Evolutionary conservation across 2,888 invertebrate genomes (phyloP).

Genomic region (Exocentrus adspersus): DNA sequence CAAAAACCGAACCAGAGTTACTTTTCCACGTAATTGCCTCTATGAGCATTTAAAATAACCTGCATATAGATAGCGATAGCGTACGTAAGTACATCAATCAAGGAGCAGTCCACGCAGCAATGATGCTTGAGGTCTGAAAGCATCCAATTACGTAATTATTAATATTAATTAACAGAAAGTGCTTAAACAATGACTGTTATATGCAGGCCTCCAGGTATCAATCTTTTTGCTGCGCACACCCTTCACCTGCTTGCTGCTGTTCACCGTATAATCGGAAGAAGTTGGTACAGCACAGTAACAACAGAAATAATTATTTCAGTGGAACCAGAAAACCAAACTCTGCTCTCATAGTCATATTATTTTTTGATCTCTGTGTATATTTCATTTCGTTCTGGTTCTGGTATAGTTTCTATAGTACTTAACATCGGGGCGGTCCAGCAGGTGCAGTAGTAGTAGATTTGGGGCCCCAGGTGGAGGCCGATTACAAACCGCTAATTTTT

Average conservation of each 20-base stretch:
- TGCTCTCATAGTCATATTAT: too few relatives aligned
- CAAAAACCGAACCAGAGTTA: too few relatives aligned
- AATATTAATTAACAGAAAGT: slow-evolving; percentile 42
- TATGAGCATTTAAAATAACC: too few relatives aligned
- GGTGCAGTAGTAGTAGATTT: slow-evolving; percentile 54
- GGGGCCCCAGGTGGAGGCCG: slow-evolving; percentile 52
- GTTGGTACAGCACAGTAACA: too few relatives aligned
- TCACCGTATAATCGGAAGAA: slow-evolving; percentile 20
- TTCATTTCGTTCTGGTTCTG: slow-evolving; percentile 1
- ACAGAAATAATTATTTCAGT: too few relatives aligned
- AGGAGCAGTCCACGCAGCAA: too few relatives aligned
- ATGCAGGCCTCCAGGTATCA: slow-evolving; percentile 44
- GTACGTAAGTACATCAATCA: too few relatives aligned
- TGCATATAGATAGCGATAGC: too few relatives aligned
- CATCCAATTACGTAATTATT: slow-evolving; percentile 29
- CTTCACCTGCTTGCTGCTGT: slow-evolving; percentile 45
- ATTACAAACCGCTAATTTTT: slow-evolving; percentile 61
- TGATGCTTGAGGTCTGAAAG: not conserved
- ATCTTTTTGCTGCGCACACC: slow-evolving; percentile 46
- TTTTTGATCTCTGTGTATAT: too few relatives aligned
- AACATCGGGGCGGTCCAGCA: slow-evolving; percentile 42
- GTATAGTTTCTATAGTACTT: not conserved
- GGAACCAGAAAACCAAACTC: too few relatives aligned
- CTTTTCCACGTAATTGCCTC: too few relatives aligned
- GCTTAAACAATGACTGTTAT: slow-evolving; percentile 44